Base-by-base conservation (phyloP, 2,888 invertebrate species). In the Sphecodes monilicornis region DNA sequence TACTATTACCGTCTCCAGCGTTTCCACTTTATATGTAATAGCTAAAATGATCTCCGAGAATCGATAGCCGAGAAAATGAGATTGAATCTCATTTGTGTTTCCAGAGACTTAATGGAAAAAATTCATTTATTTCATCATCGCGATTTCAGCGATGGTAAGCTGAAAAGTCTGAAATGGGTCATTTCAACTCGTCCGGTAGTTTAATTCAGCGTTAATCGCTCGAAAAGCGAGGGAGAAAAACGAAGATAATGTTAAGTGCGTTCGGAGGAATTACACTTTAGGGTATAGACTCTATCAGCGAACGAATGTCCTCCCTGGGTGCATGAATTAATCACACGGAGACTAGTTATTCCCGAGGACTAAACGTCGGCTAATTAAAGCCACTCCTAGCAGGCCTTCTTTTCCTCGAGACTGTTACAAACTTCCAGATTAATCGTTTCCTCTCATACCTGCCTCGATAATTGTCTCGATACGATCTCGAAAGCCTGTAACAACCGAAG, bases 291-390 rank as follows among this genome's bases (percentile, higher is more conserved):
- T 29, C 26, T 26, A 64, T 64, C 64, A 10, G 22, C 32, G 64
- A 8, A 8, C 32, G 32, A 29, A 29, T 18, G 29, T 64, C 64
- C 32, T 22, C 32, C 32, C 18, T 18, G 26, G 60, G 5, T 32
- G 32, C 64, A 32, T 22, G 64, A 64, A 64, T 64, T 64, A 64
- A 64, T 64, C 64, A 64, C 18, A 10, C 64, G 64, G 16, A 8
- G 29, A 32, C 64, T 64, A 10, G 64, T 64, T 64, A 32, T 32
- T 29, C 29, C 10, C 64, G 32, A 32, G 1, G 64, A 64, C 64
- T 64, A 64, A 64, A 64, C 64, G 64, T 29, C 64, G 64, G 32
- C 64, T 64, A 64, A 64, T 64, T 64, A 64, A 64, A 64, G 64
- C 64, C 32, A 10, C 64, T 64, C 32, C 64, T 32, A 64, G 60